Evolutionary conservation across 2,113 vertebrate species (phyloP), one percentile per base, ranked within the genome.

Genomic region (Paracanthobrama guichenoti): DNA sequence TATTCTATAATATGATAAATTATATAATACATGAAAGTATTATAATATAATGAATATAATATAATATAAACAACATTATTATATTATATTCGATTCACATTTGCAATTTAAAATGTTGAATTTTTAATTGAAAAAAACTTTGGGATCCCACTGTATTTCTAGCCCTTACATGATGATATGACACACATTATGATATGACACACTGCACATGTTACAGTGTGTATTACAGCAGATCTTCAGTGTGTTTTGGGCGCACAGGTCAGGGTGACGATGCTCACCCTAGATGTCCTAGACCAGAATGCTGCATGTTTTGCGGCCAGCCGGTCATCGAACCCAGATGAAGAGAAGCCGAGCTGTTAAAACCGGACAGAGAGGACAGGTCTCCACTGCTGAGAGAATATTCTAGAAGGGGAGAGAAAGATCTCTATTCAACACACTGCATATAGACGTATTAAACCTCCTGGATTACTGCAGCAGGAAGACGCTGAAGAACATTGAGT

Each of bases 231-330:
- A 10, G 64, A 20, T 67, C 18, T 67, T 31, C 64, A 67, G 31
- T 11, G 66, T 69, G 31, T 39, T 67, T 22, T 22, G 64, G 31
- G 20, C n/a, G 35, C 20, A n/a, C 9, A 39, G 35, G 66, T 69
- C 35, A 42, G 66, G 18, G 4, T 12, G 4, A 12, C 12, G 4
- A 35, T 69, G 66, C 96, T 97, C 94, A 99, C 97, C 96, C 97
- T 94, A 98, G 88, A 67, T 99, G 97, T 85, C 96, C 96, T 72
- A 98, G 95, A 72, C 96, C 94, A 13, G 96, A 96, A 10, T 97
- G 96, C 85, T 97, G 96, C 90, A 98, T 95, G 84, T 94, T 97
- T 44, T 98, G 97, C 86, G 96, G 97, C 97, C 97, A 99, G 92
- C 93, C 95, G 44, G 95, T 94, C 67, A 97, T 95, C 11, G 97